Evolutionary conservation across 2,797 vertebrate species (phyloP).

Genomic region (Neoniphon sammara): DNA sequence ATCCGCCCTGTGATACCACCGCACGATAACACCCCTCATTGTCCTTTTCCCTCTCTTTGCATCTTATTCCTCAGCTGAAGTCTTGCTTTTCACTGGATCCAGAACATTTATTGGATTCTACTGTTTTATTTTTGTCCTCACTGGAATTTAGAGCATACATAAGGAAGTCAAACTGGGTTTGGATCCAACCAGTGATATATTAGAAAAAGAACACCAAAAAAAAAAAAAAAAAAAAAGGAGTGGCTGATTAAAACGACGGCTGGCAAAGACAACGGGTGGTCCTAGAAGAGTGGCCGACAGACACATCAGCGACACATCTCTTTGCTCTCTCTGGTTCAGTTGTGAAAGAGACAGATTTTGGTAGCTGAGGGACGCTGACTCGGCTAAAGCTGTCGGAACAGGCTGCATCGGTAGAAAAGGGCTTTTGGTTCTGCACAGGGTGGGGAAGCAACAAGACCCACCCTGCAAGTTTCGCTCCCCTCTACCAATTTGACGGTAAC

Average conservation of each 20-base stretch:
- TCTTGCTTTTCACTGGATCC: slow-evolving; percentile 49
- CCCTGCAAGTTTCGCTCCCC: slow-evolving; percentile 68
- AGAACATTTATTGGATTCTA: slow-evolving; percentile 54
- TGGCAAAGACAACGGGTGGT: slow-evolving; percentile 27
- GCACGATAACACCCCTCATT: slow-evolving; percentile 72
- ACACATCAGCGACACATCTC: slow-evolving; percentile 29
- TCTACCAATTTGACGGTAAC: slow-evolving; percentile 18
- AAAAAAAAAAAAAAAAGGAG: slow-evolving; percentile 17
- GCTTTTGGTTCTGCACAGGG: slow-evolving; percentile 39
- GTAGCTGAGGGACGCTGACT: slow-evolving; percentile 60
- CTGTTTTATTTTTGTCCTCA: slow-evolving; percentile 44
- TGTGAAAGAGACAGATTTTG: slow-evolving; percentile 37
- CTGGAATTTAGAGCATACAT: slow-evolving; percentile 49
- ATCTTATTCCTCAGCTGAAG: slow-evolving; percentile 41
- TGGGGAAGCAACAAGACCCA: slow-evolving; percentile 66
- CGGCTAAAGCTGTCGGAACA: slow-evolving; percentile 50
- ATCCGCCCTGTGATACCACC: slow-evolving; percentile 70
- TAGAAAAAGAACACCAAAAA: slow-evolving; percentile 3
- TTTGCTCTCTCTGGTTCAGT: slow-evolving; percentile 36
- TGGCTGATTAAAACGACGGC: slow-evolving; percentile 40
- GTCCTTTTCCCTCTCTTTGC: slow-evolving; percentile 19
- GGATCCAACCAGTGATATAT: slow-evolving; percentile 22
- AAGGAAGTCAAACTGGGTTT: slow-evolving; percentile 48
- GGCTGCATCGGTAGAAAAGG: slow-evolving; percentile 36
- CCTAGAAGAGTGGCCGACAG: slow-evolving; percentile 35